Conservation (phyloP, 2,888 invertebrate genomes). For the Andricus curvator region DNA sequence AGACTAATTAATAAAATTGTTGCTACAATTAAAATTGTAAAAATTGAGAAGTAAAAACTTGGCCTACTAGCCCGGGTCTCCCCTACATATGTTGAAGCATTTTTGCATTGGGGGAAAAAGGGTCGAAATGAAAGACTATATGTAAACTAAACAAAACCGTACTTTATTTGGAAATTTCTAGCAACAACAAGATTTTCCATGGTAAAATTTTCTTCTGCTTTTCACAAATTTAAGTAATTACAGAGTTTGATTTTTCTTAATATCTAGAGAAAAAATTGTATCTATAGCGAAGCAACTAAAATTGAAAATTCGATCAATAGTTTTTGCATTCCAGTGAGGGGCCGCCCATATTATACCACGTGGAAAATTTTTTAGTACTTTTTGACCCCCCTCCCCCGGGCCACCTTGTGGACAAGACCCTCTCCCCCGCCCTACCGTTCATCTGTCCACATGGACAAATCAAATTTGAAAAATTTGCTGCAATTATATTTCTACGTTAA, state of each 20-base stretch:
- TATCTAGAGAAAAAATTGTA: not conserved
- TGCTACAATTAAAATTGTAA: too few relatives aligned
- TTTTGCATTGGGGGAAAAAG: not conserved
- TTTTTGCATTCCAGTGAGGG: not conserved
- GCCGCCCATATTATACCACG: too few relatives aligned
- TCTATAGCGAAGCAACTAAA: not conserved
- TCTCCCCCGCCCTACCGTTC: too few relatives aligned
- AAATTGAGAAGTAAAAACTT: too few relatives aligned
- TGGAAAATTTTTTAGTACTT: too few relatives aligned
- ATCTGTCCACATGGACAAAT: too few relatives aligned
- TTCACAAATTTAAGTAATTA: conserved; percentile 11
- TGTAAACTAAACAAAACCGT: conserved; percentile 1
- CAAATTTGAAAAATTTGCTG: too few relatives aligned
- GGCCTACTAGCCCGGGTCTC: too few relatives aligned
- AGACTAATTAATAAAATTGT: too few relatives aligned
- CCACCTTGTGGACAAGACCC: too few relatives aligned
- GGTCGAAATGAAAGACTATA: conserved; percentile 1
- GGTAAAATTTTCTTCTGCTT: conserved; percentile 20
- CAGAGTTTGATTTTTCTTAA: conserved; percentile 9
- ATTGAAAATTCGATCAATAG: not conserved
- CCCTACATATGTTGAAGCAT: not conserved
- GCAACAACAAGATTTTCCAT: conserved; percentile 15
- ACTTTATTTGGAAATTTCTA: conserved; percentile 35
- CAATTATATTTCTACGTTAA: too few relatives aligned
- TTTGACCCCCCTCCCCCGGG: too few relatives aligned